Percentiles rank a stretch among this genome's conserved stretches.
Evolutionary conservation across 2,888 invertebrate species (phyloP).

Genomic region (Sycophila texana): DNA sequence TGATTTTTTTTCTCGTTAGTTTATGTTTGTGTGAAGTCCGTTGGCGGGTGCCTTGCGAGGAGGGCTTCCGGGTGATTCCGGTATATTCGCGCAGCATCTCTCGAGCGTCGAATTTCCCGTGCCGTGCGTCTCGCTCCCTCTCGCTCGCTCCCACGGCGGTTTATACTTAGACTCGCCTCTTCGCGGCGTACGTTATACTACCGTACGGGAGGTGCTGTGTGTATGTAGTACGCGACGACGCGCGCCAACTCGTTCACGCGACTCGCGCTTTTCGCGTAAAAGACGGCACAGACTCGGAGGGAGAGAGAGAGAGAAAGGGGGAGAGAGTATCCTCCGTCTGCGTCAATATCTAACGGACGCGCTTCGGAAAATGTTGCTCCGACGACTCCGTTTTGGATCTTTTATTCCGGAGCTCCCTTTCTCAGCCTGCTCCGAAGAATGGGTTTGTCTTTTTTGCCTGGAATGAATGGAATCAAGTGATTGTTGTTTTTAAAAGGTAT

Average conservation of each 20-base stretch:
- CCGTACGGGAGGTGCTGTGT: too few species aligned
- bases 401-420: not conserved
- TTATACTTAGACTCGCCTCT: slow-evolving; percentile 52
- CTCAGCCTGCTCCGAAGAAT: not conserved
- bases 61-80: not conserved
- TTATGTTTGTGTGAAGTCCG: too few species aligned
- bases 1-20: too few species aligned
- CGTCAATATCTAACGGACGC: not conserved
- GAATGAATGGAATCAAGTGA: too few species aligned
- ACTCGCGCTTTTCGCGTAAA: slow-evolving; percentile 19
- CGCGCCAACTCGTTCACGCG: too few species aligned
- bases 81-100: not conserved
- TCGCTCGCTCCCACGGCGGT: slow-evolving; percentile 23
- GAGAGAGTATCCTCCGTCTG: not conserved
- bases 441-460: too few species aligned
- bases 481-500: too few species aligned
- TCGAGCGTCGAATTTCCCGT: not conserved
- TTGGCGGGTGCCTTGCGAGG: too few species aligned
- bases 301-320: not conserved
- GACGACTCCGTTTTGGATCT: not conserved
- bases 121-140: slow-evolving; percentile 12
- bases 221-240: slow-evolving; percentile 10
- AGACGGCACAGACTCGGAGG: not conserved
- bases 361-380: not conserved
- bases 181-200: not conserved